Conservation (phyloP, 2,888 invertebrate species). For the Tipula confusa region DNA sequence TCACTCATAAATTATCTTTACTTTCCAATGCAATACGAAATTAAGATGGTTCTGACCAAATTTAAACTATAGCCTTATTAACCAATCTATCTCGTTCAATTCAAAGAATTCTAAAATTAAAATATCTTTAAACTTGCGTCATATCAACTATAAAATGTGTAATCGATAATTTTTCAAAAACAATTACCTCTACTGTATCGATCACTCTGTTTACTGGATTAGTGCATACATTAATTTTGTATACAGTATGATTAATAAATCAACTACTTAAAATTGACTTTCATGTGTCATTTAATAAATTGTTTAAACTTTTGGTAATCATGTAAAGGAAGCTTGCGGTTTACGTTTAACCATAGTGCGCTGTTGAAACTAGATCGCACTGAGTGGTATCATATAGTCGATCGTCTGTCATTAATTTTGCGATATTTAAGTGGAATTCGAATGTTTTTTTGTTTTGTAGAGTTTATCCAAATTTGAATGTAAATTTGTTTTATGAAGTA, state of each 20-base stretch:
- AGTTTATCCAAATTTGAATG: neutral
- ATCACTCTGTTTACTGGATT: neutral
- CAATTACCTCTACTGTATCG: neutral
- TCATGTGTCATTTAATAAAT: neutral
- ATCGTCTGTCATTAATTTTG: neutral
- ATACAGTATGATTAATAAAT: neutral
- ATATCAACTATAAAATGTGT: neutral
- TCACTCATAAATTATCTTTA: too few relatives aligned
- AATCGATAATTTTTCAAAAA: neutral
- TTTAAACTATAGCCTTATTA: too few relatives aligned
- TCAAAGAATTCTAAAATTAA: too few relatives aligned
- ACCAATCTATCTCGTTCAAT: too few relatives aligned
- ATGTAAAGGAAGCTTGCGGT: neutral
- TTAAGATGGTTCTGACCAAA: too few relatives aligned
- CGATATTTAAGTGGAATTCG: too few relatives aligned
- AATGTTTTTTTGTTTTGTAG: neutral
- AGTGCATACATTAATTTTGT: neutral
- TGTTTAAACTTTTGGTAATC: neutral
- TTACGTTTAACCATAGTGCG: neutral
- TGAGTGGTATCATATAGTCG: neutral
- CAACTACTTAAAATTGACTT: neutral
- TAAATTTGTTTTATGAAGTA: neutral
- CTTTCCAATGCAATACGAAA: too few relatives aligned
- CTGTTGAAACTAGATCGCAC: neutral
- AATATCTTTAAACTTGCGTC: neutral